phyloP scores from a whole-genome alignment of 2,797 vertebrate species.

The Molossus molossus region DNA sequence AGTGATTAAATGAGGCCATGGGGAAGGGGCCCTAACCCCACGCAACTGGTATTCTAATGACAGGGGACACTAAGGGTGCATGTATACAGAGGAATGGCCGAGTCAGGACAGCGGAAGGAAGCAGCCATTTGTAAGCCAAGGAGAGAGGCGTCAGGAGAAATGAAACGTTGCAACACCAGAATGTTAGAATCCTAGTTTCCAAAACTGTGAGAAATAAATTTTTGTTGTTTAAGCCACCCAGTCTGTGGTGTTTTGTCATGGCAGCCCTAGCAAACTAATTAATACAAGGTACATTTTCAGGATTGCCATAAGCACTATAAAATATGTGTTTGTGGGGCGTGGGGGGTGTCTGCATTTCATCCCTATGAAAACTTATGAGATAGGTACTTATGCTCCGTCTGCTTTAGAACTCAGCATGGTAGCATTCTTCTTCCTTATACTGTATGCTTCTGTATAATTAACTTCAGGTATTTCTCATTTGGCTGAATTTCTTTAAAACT shows the following conservation, averaged over 20 bases:
- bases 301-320: too few species aligned
- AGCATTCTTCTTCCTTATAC: background rate
- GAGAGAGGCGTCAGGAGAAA: background rate
- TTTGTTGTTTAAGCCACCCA: background rate
- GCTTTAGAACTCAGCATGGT: background rate
- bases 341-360: background rate
- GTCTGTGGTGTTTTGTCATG: background rate
- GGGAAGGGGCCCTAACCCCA: background rate
- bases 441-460: background rate
- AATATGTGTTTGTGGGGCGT: background rate
- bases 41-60: background rate
- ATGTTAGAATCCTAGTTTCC: too few species aligned
- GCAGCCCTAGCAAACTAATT: background rate
- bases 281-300: background rate
- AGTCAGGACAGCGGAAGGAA: background rate
- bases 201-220: too few species aligned
- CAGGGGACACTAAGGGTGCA: background rate
- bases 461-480: background rate
- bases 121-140: background rate
- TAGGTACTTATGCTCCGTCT: background rate
- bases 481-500: background rate
- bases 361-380: background rate
- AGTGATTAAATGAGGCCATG: background rate
- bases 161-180: too few species aligned
- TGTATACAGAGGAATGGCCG: rapidly evolving